A percentile compares a stretch with the other conserved stretches of the same genome.
Conservation (phyloP, 2,113 vertebrate species). For the Megaceryle torquata region DNA sequence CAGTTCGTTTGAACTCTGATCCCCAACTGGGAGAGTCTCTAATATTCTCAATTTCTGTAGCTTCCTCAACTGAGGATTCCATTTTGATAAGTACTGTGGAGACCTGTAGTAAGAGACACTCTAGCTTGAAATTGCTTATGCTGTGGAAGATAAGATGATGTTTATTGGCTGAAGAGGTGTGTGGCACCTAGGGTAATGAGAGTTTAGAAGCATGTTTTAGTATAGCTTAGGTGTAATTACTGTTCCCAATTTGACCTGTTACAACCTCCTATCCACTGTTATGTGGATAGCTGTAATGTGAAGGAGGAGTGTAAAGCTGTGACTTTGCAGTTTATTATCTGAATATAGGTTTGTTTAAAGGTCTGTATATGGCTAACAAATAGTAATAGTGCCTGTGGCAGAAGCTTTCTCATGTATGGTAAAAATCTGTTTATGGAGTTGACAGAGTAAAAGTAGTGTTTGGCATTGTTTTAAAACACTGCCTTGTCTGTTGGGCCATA, state of each 20-base stretch:
- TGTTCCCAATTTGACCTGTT: neutral
- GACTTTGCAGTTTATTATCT: neutral
- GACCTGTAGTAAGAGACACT: neutral
- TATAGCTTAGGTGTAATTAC: neutral
- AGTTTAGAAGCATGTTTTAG: neutral
- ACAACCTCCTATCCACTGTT: neutral
- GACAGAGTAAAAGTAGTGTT: neutral
- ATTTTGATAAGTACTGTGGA: neutral
- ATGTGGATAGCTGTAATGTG: rapidly evolving
- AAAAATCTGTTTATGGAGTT: neutral
- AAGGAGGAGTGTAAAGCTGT: neutral
- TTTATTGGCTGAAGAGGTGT: neutral
- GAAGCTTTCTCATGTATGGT: neutral
- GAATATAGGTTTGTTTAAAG: neutral
- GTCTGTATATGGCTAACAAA: neutral
- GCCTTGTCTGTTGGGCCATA: neutral
- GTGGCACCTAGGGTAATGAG: neutral
- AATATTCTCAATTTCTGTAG: neutral
- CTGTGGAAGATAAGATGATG: neutral
- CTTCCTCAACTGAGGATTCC: neutral
- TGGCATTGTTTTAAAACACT: neutral
- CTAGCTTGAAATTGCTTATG: neutral
- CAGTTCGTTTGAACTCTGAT: neutral
- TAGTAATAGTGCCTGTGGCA: neutral
- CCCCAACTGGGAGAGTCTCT: neutral